Evolutionary conservation across 2,888 invertebrate species (phyloP), one percentile per base, ranked within the genome.

Genomic region (Sisyra nigra): DNA sequence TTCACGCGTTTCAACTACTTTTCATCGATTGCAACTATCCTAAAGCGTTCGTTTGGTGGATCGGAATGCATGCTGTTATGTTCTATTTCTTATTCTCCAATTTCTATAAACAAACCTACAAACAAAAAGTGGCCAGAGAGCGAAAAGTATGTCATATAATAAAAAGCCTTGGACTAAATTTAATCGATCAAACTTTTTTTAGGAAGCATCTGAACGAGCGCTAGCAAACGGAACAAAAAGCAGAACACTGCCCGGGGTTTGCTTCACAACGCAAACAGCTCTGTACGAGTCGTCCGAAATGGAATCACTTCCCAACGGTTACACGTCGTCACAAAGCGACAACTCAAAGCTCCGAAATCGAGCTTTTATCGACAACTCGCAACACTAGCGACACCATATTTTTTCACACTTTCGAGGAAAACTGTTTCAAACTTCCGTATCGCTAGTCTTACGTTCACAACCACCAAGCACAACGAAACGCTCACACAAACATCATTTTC

Each of bases 21-120:
- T 83, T 89, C 69, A 74, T 78, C 51, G 86, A 88, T 41, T 94
- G 93, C 69, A 76, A 87, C 60, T 93, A 89, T 61, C 92, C 93
- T 1, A 76, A 79, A 45, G 80, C 80, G 3, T 88, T 89, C 61
- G 82, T 82, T 48, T 88, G 84, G 79, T 87, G 83, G 78, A 94
- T 94, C 58, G 87, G 88, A 48, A 71, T 83, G 58, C 92, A 94
- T 63, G 89, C 91, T 2, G 68, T 91, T 24, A 80, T 94, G 69
- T 94, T 94, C 72, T 87, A 87, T 60, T 79, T 87, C 66, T 74
- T 94, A 43, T 94, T 94, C 73, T 81, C 83, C 1, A 77, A 86
- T 59, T 94, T 94, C 71, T 94, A 93, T 71, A 76, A 80, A 53
- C 72, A 82, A 53, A 72, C 83, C 3, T 87, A 87, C 62, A 73